These are phyloP conservation scores for Drosophila antonietae DNA, from an alignment of 2,888 invertebrate genomes.

Conservation along the genomic window DNA sequence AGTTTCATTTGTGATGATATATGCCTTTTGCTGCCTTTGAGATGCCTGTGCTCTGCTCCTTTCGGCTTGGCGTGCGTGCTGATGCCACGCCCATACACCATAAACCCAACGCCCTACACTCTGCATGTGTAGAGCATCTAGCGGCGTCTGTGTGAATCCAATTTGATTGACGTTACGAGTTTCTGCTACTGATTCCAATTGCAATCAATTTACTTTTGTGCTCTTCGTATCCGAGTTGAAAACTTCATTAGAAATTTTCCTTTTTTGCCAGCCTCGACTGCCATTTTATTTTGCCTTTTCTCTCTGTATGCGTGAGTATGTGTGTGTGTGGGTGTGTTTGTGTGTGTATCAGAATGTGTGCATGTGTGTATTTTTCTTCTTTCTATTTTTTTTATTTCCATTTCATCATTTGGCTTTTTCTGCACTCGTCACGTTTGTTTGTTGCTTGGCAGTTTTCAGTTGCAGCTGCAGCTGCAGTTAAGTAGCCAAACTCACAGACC, in stretches of 20 bases:
- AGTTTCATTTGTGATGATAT: slow-evolving; percentile 78
- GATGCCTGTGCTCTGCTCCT: slow-evolving; percentile 40
- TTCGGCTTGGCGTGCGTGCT: slow-evolving; percentile 40
- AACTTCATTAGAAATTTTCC: slow-evolving; percentile 77
- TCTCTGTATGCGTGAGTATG: slow-evolving; percentile 5
- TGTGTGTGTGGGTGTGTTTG: neutral
- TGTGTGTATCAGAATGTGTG: slow-evolving; percentile 5
- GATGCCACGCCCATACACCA: slow-evolving; percentile 22
- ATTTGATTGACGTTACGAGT: slow-evolving; percentile 80
- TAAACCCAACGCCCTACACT: neutral
- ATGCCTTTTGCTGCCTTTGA: slow-evolving; percentile 62
- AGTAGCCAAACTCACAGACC: slow-evolving; percentile 62
- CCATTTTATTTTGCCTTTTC: slow-evolving; percentile 55
- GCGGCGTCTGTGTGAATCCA: slow-evolving; percentile 69
- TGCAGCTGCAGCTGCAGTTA: slow-evolving; percentile 69
- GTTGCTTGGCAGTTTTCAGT: slow-evolving; percentile 39
- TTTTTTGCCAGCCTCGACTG: slow-evolving; percentile 46
- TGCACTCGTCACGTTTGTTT: slow-evolving; percentile 66
- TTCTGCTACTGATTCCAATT: slow-evolving; percentile 79
- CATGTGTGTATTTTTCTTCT: slow-evolving; percentile 4
- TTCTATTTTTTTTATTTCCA: slow-evolving; percentile 32
- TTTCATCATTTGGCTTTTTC: slow-evolving; percentile 63
- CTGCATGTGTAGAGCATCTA: slow-evolving; percentile 32
- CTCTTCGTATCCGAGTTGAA: slow-evolving; percentile 76
- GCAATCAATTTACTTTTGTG: slow-evolving; percentile 80